phyloP scores from a whole-genome alignment of 2,888 invertebrate genomes.

The Uropetala carovei region DNA sequence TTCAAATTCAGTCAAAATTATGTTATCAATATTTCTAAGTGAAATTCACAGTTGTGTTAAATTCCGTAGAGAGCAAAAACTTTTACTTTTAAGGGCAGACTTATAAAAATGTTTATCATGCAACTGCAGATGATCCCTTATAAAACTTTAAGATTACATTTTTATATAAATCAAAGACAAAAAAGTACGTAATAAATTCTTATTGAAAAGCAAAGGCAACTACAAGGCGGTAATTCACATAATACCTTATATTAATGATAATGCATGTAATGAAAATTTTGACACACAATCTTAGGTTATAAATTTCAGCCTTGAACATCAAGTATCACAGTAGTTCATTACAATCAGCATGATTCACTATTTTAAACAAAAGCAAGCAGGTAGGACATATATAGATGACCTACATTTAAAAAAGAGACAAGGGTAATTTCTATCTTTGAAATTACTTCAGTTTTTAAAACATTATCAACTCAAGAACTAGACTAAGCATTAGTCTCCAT shows the following conservation, averaged over 20 bases:
- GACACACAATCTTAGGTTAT: conserved; percentile 27
- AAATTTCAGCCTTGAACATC: conserved; percentile 58
- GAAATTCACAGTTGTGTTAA: no score
- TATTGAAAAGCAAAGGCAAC: conserved; percentile 52
- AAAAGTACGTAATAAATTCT: conserved; percentile 36
- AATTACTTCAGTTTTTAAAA: background rate
- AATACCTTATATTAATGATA: conserved; percentile 15
- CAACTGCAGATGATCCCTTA: no score
- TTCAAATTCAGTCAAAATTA: no score
- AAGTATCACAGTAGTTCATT: conserved; percentile 52
- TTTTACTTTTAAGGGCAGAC: no score
- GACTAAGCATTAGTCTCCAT: background rate
- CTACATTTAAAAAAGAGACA: background rate
- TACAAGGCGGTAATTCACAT: conserved; percentile 47
- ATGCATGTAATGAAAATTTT: conserved; percentile 2
- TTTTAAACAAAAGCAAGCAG: background rate
- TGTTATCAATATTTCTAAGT: no score
- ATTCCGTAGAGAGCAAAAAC: no score
- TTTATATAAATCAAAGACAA: conserved; percentile 36
- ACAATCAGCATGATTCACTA: conserved; percentile 9
- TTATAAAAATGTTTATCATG: no score
- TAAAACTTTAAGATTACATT: no score
- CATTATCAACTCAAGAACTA: background rate
- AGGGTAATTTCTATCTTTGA: background rate
- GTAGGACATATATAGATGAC: background rate